Evolutionary conservation across 2,888 invertebrate species (phyloP).

Genomic region (Phragmatobia fuliginosa): DNA sequence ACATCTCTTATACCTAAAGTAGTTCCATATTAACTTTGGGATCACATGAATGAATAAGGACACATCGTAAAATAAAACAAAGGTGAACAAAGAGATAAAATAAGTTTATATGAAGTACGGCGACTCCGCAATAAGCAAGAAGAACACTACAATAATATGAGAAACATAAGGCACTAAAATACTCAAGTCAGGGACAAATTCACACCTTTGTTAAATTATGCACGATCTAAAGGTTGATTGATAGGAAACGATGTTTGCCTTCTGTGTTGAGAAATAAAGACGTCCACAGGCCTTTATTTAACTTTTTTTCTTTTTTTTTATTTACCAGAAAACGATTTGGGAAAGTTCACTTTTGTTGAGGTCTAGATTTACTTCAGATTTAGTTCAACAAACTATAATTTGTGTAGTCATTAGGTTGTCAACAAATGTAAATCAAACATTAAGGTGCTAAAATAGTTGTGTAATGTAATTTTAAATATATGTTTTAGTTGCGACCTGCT

Average conservation of each 20-base stretch:
- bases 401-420: conserved; percentile 33
- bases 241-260: conserved; percentile 51
- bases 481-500: conserved; percentile 23
- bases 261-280: conserved; percentile 46
- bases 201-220: conserved; percentile 47
- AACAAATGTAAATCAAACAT: conserved; percentile 24
- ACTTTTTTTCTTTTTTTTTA: too few species aligned
- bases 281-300: conserved; percentile 43
- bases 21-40: conserved; percentile 39
- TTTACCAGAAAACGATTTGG: conserved; percentile 41
- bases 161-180: conserved; percentile 24
- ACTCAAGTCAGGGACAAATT: conserved; percentile 24
- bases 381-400: conserved; percentile 26
- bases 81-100: conserved; percentile 31
- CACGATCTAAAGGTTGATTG: conserved; percentile 45
- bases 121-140: conserved; percentile 45
- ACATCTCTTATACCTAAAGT: conserved; percentile 30
- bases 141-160: conserved; percentile 48
- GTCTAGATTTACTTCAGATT: conserved; percentile 24
- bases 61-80: conserved; percentile 43
- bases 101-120: conserved; percentile 34
- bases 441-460: conserved; percentile 27
- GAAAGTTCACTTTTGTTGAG: conserved; percentile 26
- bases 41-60: conserved; percentile 44
- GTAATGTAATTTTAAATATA: conserved; percentile 50